Conservation (phyloP, 2,113 vertebrate genomes). For the Pyrgilauda ruficollis region DNA sequence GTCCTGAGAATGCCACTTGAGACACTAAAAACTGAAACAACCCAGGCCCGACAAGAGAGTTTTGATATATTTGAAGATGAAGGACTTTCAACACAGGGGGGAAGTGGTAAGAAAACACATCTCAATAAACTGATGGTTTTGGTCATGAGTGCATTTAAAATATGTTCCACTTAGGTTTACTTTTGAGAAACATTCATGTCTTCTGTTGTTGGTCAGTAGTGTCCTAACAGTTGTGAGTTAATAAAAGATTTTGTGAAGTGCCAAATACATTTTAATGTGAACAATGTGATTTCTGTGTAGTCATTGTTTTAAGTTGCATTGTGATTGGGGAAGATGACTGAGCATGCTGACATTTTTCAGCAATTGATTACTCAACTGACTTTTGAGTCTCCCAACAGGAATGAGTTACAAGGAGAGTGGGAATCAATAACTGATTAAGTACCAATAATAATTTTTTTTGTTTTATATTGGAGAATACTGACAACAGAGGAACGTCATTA, state of each 20-base stretch:
- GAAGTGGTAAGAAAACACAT: constrained; percentile 67
- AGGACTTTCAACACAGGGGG: constrained; percentile 86
- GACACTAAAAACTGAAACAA: constrained; percentile 76
- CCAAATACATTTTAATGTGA: not conserved
- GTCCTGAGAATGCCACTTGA: constrained; percentile 86
- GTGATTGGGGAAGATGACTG: constrained; percentile 9
- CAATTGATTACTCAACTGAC: not conserved
- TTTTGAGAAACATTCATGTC: no score
- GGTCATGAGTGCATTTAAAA: not conserved
- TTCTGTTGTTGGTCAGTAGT: not conserved
- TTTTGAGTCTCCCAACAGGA: not conserved
- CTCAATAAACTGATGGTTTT: not conserved
- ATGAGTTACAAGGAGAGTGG: not conserved
- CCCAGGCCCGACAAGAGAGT: constrained; percentile 83
- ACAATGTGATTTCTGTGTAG: constrained; percentile 23
- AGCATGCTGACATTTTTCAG: constrained; percentile 42
- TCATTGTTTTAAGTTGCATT: constrained; percentile 33
- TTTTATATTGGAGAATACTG: not conserved
- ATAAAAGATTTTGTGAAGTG: not conserved
- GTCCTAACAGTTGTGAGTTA: not conserved
- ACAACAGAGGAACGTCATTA: not conserved
- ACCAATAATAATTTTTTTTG: not conserved
- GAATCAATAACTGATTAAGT: not conserved
- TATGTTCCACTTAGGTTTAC: no score
- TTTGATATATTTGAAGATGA: constrained; percentile 99